Conservation (phyloP, 2,113 vertebrate species). For the Athene noctua region DNA sequence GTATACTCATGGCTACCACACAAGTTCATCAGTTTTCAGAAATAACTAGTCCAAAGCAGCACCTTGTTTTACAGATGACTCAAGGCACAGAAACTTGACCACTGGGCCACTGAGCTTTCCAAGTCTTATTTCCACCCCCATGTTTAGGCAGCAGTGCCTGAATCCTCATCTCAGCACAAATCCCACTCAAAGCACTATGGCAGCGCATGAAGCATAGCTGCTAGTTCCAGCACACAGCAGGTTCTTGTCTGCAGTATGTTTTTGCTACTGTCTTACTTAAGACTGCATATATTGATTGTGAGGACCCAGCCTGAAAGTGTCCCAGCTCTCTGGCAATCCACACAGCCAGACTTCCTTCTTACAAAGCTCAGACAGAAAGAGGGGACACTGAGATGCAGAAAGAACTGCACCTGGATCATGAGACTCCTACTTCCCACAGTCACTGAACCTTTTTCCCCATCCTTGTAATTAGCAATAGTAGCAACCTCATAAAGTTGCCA, state of each 20-base stretch:
- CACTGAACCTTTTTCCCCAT: background rate
- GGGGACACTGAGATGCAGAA: background rate
- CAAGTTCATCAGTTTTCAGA: background rate
- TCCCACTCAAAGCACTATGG: background rate
- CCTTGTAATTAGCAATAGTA: background rate
- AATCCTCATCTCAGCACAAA: background rate
- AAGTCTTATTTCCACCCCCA: background rate
- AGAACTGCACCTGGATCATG: fast-evolving
- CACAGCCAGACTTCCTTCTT: background rate
- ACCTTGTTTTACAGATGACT: background rate
- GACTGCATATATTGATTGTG: background rate
- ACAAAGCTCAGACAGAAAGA: background rate
- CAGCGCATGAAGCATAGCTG: fast-evolving
- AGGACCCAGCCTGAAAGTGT: background rate
- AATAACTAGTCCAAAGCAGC: background rate
- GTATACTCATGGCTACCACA: background rate
- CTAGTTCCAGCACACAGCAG: background rate
- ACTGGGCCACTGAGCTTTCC: background rate
- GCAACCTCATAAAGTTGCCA: background rate
- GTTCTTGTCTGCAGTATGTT: background rate
- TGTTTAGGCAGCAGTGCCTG: background rate
- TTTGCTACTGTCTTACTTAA: fast-evolving
- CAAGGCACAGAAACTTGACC: fast-evolving
- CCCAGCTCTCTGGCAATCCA: background rate
- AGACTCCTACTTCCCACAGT: background rate